Percentiles rank a stretch among this genome's conserved stretches.
Evolutionary conservation across 2,888 invertebrate genomes (phyloP).

Genomic region (Ceriagrion tenellum): DNA sequence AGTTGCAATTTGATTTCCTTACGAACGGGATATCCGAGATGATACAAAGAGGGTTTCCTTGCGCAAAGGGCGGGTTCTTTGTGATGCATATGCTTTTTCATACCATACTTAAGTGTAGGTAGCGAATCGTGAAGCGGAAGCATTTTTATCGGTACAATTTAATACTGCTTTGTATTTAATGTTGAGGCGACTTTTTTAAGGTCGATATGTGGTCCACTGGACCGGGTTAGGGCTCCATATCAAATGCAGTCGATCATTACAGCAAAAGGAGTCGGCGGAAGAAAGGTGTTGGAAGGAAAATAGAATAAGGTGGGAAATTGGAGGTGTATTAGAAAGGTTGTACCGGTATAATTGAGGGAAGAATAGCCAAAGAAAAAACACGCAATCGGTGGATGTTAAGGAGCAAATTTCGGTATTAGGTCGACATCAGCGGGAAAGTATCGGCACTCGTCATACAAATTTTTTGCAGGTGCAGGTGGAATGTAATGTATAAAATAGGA

Average conservation of each 20-base stretch:
- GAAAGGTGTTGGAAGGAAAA: background rate
- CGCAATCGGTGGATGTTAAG: background rate
- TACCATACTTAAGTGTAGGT: background rate
- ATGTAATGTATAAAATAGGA: background rate
- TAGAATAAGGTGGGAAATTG: background rate
- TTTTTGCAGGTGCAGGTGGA: background rate
- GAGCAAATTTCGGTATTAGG: background rate
- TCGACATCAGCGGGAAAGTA: background rate
- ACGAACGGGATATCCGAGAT: no score
- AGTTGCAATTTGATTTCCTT: no score
- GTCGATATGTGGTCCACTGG: background rate
- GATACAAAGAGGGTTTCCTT: no score
- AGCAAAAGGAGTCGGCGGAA: background rate
- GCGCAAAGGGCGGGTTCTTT: background rate
- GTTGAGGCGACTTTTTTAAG: background rate
- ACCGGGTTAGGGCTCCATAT: background rate
- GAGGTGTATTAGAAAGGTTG: background rate
- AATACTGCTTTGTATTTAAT: background rate
- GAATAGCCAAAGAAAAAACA: background rate
- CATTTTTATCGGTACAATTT: background rate
- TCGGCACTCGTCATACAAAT: background rate
- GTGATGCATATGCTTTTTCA: background rate
- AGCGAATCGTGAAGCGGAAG: background rate
- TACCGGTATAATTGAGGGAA: background rate
- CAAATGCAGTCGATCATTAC: constrained; percentile 29